These are phyloP conservation scores for Diogma glabrata DNA, from an alignment of 2,888 invertebrate species.

Conservation along the genomic window DNA sequence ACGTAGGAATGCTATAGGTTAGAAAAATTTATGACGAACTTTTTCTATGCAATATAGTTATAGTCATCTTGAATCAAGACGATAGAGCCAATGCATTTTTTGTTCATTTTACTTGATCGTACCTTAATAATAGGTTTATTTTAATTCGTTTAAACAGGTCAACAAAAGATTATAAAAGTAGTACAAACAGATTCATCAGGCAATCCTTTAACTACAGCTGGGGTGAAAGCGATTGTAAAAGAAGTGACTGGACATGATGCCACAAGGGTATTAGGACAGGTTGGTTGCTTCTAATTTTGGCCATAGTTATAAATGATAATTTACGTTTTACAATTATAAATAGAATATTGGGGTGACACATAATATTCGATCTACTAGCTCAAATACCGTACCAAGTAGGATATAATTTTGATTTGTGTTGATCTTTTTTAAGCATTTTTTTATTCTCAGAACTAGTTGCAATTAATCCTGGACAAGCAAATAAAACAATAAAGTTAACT, in stretches of 20 bases:
- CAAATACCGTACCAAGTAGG: no score
- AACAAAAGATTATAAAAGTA: slow-evolving; percentile 3
- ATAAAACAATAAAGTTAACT: slow-evolving; percentile 8
- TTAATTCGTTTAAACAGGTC: background rate
- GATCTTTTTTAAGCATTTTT: no score
- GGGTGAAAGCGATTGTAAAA: slow-evolving; percentile 8
- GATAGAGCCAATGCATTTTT: background rate
- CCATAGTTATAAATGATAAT: no score
- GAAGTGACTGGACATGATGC: background rate
- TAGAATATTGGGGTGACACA: background rate
- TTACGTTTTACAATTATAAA: no score
- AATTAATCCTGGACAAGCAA: background rate
- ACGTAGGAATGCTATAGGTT: background rate
- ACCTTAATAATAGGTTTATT: background rate
- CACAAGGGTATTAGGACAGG: background rate
- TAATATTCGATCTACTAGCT: background rate
- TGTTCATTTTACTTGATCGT: background rate
- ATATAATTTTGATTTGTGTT: no score
- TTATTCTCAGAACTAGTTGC: background rate
- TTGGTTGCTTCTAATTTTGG: no score
- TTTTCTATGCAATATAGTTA: background rate
- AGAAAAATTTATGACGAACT: background rate
- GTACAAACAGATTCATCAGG: background rate
- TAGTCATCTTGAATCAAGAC: background rate
- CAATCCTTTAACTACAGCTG: background rate